Conservation (phyloP, 2,888 invertebrate species). For the Ferdinandea cuprea region DNA sequence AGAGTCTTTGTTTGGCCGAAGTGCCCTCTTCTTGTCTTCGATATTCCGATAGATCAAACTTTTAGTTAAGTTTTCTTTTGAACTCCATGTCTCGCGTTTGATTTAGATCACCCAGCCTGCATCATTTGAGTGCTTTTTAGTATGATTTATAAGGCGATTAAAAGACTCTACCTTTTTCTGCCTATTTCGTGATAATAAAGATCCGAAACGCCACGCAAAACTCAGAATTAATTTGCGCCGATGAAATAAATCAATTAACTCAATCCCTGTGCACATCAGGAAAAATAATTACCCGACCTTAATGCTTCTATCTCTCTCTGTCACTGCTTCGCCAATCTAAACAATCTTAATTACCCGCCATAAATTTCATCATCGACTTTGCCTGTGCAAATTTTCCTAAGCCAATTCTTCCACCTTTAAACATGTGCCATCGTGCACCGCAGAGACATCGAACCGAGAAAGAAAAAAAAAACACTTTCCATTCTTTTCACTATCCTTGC, state of each 20-base stretch:
- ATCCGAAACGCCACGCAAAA: too few relatives aligned
- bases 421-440: slow-evolving; percentile 7
- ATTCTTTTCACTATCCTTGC: slow-evolving; percentile 51
- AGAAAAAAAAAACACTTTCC: slow-evolving; percentile 30
- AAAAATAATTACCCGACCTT: slow-evolving; percentile 40
- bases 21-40: too few relatives aligned
- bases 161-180: too few relatives aligned
- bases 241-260: slow-evolving; percentile 46
- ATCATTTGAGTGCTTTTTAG: too few relatives aligned
- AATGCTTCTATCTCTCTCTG: too few relatives aligned
- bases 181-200: too few relatives aligned
- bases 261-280: slow-evolving; percentile 3
- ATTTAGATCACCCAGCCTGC: too few relatives aligned
- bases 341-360: slow-evolving; percentile 59
- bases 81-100: too few relatives aligned
- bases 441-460: slow-evolving; percentile 20
- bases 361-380: slow-evolving; percentile 57
- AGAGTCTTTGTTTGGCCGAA: too few relatives aligned
- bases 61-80: too few relatives aligned
- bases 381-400: slow-evolving; percentile 42
- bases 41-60: too few relatives aligned
- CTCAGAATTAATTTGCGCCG: not conserved
- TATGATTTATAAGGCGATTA: too few relatives aligned
- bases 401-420: slow-evolving; percentile 46
- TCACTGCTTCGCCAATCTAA: slow-evolving; percentile 36